Evolutionary conservation across 2,797 vertebrate species (phyloP), one percentile per base, ranked within the genome.

Genomic region (Gadopsis marmoratus): DNA sequence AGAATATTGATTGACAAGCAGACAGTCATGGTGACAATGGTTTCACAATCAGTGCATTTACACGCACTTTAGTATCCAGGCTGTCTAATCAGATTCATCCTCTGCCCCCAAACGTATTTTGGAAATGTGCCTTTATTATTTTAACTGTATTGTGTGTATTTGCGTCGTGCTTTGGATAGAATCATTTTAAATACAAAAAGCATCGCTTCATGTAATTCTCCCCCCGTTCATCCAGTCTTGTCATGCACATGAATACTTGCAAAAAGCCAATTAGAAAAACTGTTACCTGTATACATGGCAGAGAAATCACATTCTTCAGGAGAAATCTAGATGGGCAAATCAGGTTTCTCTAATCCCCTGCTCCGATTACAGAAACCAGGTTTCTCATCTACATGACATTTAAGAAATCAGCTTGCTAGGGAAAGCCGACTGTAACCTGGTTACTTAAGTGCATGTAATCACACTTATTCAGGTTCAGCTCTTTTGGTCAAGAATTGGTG

Each of bases 1-100:
- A 92, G 59, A 84, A 62, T 61, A 78, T 31, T 9, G 31, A 66
- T 39, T 4, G 29, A 56, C 10, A 71, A 6, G 61, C 7, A 67
- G 53, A 65, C 0, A 2, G 10, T 53, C 26, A 53, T 37, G 10
- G 13, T 21, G 16, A 45, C 2, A 35, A 47, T 50, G 21, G n/a
- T 47, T 68, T 19, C 39, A 39, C 7, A 16, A 39, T 37, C 4
- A 58, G 21, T 5, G 39, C 19, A 1, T 37, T 58, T 41, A 59
- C 14, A 37, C 16, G 5, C 4, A 62, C 4, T 54, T 3, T 14
- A 13, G 4, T 17, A 31, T 43, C 13, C 11, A 13, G n/a, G 6
- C 4, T 54, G 39, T 47, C 43, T 35, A 64, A 43, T 51, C 1
- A 1, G 21, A 33, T 63, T 64, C 51, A 5, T 68, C 33, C 6